Conservation (phyloP, 2,797 vertebrate genomes). For the Phaenicophaeus curvirostris region DNA sequence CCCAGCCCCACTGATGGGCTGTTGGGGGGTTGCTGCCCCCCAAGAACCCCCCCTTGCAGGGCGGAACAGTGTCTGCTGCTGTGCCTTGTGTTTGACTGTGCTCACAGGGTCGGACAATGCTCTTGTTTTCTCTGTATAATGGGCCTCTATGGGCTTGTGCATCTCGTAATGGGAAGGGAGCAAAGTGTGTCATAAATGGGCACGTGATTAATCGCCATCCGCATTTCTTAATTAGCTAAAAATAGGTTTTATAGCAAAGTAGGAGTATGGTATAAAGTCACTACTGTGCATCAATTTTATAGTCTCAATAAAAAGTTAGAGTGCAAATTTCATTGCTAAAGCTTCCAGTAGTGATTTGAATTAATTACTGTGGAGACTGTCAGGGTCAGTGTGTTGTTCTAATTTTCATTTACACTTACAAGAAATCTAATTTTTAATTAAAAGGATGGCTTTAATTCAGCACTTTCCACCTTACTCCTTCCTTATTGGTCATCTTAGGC, state of each 20-base stretch:
- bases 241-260: neutral
- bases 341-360: neutral
- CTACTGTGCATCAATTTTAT: neutral
- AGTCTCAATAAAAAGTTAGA: neutral
- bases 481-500: neutral
- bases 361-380: neutral
- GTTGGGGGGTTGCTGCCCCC: neutral
- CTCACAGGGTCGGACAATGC: constrained; percentile 29
- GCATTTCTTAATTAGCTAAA: neutral
- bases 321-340: neutral
- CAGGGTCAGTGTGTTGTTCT: neutral
- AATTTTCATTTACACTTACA: neutral
- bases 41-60: too few relatives aligned
- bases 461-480: neutral
- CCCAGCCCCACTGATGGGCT: neutral
- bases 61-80: too few relatives aligned
- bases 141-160: constrained; percentile 35
- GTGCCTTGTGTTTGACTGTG: constrained; percentile 33
- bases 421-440: constrained; percentile 28
- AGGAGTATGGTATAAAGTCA: neutral
- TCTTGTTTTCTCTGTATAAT: constrained; percentile 44
- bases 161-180: constrained; percentile 25
- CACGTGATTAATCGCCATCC: constrained; percentile 12
- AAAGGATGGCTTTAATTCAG: neutral
- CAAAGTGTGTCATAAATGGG: constrained; percentile 19